Evolutionary conservation across 2,113 vertebrate species (phyloP).

Genomic region (Cnemophilus loriae): DNA sequence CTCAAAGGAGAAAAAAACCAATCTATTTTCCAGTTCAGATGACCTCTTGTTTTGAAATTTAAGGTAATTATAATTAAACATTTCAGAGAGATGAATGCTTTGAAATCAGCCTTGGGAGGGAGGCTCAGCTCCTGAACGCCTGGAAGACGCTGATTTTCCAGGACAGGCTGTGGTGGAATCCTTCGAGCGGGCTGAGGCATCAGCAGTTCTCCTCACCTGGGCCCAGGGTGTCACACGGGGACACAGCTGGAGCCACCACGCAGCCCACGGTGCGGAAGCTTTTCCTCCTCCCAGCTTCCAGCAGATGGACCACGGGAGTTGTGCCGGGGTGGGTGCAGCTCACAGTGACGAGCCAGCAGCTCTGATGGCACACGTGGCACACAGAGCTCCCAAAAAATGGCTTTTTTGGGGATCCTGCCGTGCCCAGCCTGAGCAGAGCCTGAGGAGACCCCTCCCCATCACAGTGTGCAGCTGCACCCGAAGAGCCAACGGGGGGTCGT

Average conservation of each 20-base stretch:
- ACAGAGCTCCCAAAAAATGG: not conserved
- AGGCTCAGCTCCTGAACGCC: not conserved
- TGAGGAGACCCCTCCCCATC: not conserved
- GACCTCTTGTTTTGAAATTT: slow-evolving; percentile 41
- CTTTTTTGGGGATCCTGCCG: not conserved
- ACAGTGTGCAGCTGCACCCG: too few relatives aligned
- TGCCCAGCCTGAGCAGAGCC: not conserved
- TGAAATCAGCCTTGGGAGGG: not conserved
- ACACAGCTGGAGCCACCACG: not conserved
- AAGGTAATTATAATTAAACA: slow-evolving; percentile 32
- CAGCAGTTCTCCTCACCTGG: rapidly evolving
- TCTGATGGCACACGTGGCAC: not conserved
- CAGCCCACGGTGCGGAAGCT: not conserved
- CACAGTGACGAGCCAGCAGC: not conserved
- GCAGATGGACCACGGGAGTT: not conserved
- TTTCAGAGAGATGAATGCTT: slow-evolving; percentile 4
- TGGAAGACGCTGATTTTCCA: not conserved
- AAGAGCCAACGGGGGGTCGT: not conserved
- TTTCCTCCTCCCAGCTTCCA: not conserved
- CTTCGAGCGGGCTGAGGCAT: not conserved
- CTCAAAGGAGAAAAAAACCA: not conserved
- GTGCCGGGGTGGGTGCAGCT: rapidly evolving
- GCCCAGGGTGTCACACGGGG: not conserved
- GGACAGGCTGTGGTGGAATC: not conserved
- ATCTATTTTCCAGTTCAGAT: slow-evolving; percentile 36